A percentile compares a stretch with the other conserved stretches of the same genome.
phyloP scores from a whole-genome alignment of 2,113 vertebrate genomes.

The Macroglossus sobrinus region DNA sequence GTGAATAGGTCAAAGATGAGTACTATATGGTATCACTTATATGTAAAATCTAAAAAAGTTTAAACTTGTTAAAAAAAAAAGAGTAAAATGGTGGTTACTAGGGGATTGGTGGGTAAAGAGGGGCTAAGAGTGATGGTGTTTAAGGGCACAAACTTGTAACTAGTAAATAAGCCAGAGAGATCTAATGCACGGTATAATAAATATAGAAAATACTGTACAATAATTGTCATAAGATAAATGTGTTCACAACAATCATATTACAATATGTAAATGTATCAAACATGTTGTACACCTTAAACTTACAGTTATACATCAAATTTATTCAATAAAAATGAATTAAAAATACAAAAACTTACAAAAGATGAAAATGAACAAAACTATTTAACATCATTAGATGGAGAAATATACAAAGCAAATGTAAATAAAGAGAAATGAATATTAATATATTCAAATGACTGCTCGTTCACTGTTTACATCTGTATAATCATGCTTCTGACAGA shows the following conservation, averaged over 20 bases:
- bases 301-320: neutral
- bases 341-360: constrained; percentile 6
- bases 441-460: constrained; percentile 2
- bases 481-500: neutral
- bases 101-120: neutral
- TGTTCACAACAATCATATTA: neutral
- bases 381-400: neutral
- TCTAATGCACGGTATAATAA: too few relatives aligned
- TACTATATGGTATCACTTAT: neutral
- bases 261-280: neutral
- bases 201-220: neutral
- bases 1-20: neutral
- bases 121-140: neutral
- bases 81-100: neutral
- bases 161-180: neutral
- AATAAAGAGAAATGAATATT: constrained; percentile 8
- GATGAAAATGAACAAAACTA: neutral
- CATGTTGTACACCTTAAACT: neutral
- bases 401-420: neutral
- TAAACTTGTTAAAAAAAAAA: neutral
- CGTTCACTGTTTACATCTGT: neutral
- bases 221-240: neutral
- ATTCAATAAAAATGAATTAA: neutral
- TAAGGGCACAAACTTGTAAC: neutral
- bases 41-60: neutral